Evolutionary conservation across 2,797 vertebrate species (phyloP).

Genomic region (Hyperoplus immaculatus): DNA sequence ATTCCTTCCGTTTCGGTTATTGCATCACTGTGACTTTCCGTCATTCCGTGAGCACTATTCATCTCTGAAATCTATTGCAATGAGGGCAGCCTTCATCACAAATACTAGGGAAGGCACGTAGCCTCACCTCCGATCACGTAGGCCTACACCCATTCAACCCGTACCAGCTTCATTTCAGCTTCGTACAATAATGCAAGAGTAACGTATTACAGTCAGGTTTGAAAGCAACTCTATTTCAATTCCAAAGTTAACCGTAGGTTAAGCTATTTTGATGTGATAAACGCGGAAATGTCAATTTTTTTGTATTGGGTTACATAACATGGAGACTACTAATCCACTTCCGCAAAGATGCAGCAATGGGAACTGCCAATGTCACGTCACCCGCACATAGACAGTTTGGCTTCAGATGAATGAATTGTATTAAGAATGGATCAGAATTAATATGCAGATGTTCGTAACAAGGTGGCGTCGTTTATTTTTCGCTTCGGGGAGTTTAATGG

Average conservation of each 20-base stretch:
- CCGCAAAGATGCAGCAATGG: slow-evolving; percentile 75
- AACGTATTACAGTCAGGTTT: not conserved
- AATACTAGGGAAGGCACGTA: slow-evolving; percentile 63
- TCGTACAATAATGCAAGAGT: rapidly evolving
- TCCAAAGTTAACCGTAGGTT: too few species aligned
- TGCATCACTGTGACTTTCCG: not conserved
- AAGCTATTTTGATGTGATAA: not conserved
- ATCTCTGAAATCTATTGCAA: slow-evolving; percentile 24
- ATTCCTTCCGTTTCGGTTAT: not conserved
- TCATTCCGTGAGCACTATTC: not conserved
- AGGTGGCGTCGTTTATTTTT: rapidly evolving
- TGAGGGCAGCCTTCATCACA: slow-evolving; percentile 56
- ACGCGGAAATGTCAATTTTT: not conserved
- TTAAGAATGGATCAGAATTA: not conserved
- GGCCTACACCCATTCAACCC: not conserved
- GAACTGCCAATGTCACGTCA: slow-evolving; percentile 63
- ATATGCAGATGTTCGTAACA: not conserved
- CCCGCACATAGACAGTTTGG: not conserved
- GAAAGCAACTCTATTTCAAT: rapidly evolving
- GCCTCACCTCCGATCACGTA: slow-evolving; percentile 21
- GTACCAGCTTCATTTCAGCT: not conserved
- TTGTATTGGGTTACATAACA: slow-evolving; percentile 62
- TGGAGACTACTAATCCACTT: slow-evolving; percentile 74
- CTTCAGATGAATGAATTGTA: not conserved
- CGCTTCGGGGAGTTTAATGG: not conserved